Conservation (phyloP, 2,797 vertebrate species). For the Tamandua tetradactyla region DNA sequence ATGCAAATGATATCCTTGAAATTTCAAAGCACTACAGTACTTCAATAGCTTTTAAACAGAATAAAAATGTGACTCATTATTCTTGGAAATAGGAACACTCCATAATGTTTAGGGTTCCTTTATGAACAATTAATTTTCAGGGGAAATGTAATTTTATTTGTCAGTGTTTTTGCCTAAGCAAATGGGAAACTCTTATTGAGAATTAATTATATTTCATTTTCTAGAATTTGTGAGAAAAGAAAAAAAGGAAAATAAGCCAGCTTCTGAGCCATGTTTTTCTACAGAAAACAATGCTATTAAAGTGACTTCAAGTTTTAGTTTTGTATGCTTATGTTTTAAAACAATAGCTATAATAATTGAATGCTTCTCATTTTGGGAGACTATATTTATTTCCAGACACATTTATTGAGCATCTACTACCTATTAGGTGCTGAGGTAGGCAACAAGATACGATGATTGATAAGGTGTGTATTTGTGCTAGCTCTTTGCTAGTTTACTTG, state of each 20-base stretch:
- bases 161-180: slow-evolving; percentile 64
- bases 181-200: slow-evolving; percentile 71
- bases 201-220: slow-evolving; percentile 73
- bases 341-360: slow-evolving; percentile 59
- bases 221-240: slow-evolving; percentile 64
- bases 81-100: slow-evolving; percentile 63
- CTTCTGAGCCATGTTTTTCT: slow-evolving; percentile 39
- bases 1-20: slow-evolving; percentile 52
- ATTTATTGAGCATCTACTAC: not conserved
- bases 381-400: slow-evolving; percentile 1
- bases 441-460: not conserved
- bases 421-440: not conserved
- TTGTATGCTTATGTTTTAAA: slow-evolving; percentile 44
- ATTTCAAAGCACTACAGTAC: slow-evolving; percentile 55
- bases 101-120: slow-evolving; percentile 63
- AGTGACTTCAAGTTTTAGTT: slow-evolving; percentile 42
- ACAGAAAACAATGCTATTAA: slow-evolving; percentile 42
- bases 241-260: slow-evolving; percentile 26
- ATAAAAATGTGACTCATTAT: slow-evolving; percentile 71
- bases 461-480: not conserved
- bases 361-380: not conserved
- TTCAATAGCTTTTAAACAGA: slow-evolving; percentile 58
- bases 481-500: fast-evolving
- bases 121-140: slow-evolving; percentile 74
- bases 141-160: slow-evolving; percentile 73